phyloP scores from a whole-genome alignment of 2,797 vertebrate species.

The Centroberyx gerrardi region DNA sequence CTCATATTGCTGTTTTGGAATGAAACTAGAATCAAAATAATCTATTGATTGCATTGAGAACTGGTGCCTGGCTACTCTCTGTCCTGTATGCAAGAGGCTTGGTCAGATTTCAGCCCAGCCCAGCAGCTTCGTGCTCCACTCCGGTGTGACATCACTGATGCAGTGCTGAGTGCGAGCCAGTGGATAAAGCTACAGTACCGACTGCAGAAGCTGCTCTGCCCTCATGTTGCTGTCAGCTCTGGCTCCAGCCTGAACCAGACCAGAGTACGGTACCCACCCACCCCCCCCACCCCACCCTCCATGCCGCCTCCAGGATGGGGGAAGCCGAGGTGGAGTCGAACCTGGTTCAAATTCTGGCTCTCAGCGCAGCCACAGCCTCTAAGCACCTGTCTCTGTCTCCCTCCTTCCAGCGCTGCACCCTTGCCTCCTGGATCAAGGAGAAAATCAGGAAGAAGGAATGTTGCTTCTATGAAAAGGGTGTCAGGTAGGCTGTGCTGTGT shows the following conservation, averaged over 20 bases:
- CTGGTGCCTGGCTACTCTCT: background rate
- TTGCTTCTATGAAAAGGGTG: slow-evolving; percentile 82
- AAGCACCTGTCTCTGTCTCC: slow-evolving; percentile 60
- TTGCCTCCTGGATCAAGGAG: slow-evolving; percentile 87
- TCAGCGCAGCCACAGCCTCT: slow-evolving; percentile 20
- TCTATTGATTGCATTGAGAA: slow-evolving; percentile 25
- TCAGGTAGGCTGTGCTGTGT: slow-evolving; percentile 69
- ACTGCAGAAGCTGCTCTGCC: slow-evolving; percentile 59
- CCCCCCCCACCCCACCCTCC: background rate
- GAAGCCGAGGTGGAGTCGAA: slow-evolving; percentile 18
- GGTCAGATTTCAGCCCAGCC: slow-evolving; percentile 1
- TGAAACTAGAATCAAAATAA: background rate
- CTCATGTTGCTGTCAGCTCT: slow-evolving; percentile 9
- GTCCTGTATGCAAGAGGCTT: background rate
- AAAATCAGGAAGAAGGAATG: slow-evolving; percentile 93
- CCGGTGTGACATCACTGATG: slow-evolving; percentile 77
- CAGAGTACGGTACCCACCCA: background rate
- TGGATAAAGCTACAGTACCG: slow-evolving; percentile 13
- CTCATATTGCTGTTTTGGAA: background rate
- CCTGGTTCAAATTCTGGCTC: slow-evolving; percentile 30
- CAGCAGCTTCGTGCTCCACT: slow-evolving; percentile 26
- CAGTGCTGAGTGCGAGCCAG: slow-evolving; percentile 50
- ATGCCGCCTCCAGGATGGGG: slow-evolving; percentile 43
- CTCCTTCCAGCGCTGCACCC: slow-evolving; percentile 74
- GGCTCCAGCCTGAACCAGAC: slow-evolving; percentile 2